Base-by-base conservation (phyloP, 92 coral and sea anemone species). In the Zoanthus sansibaricus region DNA sequence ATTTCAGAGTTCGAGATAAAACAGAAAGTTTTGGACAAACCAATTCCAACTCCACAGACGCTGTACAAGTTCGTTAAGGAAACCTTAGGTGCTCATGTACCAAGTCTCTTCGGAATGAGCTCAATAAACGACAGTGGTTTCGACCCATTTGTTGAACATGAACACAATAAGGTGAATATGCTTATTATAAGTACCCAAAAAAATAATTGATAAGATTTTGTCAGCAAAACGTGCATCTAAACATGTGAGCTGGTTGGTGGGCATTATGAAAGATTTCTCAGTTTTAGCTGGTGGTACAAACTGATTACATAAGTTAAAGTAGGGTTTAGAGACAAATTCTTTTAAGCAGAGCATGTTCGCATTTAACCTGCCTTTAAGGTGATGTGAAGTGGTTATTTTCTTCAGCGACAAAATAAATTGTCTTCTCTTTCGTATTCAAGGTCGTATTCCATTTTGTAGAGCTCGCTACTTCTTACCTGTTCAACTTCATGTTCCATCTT, bases 11-110 rank as follows among this genome's bases (percentile, higher is more conserved):
- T 80, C 2, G 13, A 64, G 85, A 52, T 80, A 49, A 80, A 62
- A 32, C 85, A 80, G 59, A 62, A 46, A 71, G 4, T 80, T 0
- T 56, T 80, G 14, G 75, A 80, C 64, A 80, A 80, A 48, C 15
- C 75, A 17, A 6, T 80, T 31, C 85, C 85, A 6, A 80, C 85
- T 18, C 85, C 85, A 7, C 44, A 62, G 85, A 80, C 85, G 7
- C 51, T 80, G 64, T 66, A 64, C 33, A 46, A 3, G 47, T 80
- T 80, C 75, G 20, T 80, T 70, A 59, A 80, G 5, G 58, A 6
- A 12, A 48, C 75, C 5, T 44, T 80, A 45, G 64, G 67, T 67
- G 32, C 45, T 46, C 75, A 18, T 64, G 66, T 75, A 76, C 82
- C 82, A 76, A 76, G 82, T 47, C 62, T 80, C 74, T 80, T 47